A percentile compares a stretch with the other conserved stretches of the same genome.
Conservation (phyloP, 2,113 vertebrate species). For the Talpa occidentalis region DNA sequence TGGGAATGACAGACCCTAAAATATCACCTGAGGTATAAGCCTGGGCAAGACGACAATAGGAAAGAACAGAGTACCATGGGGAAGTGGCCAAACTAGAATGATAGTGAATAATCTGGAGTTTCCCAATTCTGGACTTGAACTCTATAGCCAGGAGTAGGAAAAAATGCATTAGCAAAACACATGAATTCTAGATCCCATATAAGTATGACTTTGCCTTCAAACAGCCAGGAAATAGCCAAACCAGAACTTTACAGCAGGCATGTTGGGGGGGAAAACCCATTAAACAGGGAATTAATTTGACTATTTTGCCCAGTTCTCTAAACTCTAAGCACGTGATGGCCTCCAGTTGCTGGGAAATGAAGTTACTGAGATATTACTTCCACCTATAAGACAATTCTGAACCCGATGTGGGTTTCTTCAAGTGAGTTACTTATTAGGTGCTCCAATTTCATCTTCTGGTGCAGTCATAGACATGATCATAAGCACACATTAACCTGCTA, state of each 20-base stretch:
- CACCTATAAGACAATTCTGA: background rate
- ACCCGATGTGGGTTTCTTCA: background rate
- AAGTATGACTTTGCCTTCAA: slow-evolving; percentile 25
- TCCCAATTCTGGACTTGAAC: background rate
- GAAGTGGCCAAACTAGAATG: background rate
- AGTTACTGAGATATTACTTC: background rate
- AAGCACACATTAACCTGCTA: background rate
- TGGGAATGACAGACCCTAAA: slow-evolving; percentile 1
- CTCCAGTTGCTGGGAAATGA: background rate
- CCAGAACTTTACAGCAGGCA: background rate
- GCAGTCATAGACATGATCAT: background rate
- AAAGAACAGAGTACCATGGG: background rate
- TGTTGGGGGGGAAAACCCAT: background rate
- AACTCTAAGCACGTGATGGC: background rate
- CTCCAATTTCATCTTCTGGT: background rate
- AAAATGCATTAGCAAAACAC: background rate
- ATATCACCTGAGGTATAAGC: background rate
- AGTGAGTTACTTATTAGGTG: background rate
- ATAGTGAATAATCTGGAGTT: background rate
- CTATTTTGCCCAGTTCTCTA: background rate
- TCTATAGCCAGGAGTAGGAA: background rate
- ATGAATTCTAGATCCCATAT: background rate
- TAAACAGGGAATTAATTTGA: background rate
- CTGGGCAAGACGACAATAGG: background rate
- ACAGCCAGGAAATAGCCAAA: background rate